Evolutionary conservation across 2,797 vertebrate genomes (phyloP).

Genomic region (Onychomys arenicola): DNA sequence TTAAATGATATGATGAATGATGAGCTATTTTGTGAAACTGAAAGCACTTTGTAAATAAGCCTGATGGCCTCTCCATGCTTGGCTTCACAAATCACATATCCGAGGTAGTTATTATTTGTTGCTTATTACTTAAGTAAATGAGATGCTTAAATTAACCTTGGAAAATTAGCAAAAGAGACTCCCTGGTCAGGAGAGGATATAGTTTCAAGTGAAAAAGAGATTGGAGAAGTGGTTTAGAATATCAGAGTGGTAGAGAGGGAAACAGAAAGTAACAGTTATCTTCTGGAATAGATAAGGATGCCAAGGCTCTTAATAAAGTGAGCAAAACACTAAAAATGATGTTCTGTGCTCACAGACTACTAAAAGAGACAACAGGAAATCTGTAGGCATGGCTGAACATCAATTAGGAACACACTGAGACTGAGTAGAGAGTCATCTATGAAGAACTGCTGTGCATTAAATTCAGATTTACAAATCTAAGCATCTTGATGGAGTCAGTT

Average conservation of each 20-base stretch:
- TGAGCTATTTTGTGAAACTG: conserved; percentile 11
- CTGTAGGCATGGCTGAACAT: conserved; percentile 2
- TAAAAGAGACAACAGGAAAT: neutral
- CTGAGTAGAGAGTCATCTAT: conserved; percentile 9
- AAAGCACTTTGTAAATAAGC: neutral
- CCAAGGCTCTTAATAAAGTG: neutral
- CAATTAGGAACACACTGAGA: conserved; percentile 60
- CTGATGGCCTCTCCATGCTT: neutral
- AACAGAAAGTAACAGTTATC: neutral
- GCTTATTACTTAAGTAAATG: neutral
- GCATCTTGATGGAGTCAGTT: neutral
- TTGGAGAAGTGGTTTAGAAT: neutral
- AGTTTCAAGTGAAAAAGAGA: neutral
- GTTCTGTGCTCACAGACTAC: neutral
- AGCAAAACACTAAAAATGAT: conserved; percentile 2
- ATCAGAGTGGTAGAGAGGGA: neutral
- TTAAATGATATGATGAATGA: neutral
- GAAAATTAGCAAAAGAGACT: neutral
- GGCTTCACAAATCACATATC: neutral
- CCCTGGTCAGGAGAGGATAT: neutral
- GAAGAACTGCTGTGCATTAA: conserved; percentile 32
- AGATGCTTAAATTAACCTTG: neutral
- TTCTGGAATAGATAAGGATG: neutral
- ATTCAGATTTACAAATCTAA: conserved; percentile 55
- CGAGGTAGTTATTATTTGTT: conserved; percentile 14